Percentiles rank a stretch among this genome's conserved stretches.
Evolutionary conservation across 2,113 vertebrate genomes (phyloP).

Genomic region (Lycocorax pyrrhopterus): DNA sequence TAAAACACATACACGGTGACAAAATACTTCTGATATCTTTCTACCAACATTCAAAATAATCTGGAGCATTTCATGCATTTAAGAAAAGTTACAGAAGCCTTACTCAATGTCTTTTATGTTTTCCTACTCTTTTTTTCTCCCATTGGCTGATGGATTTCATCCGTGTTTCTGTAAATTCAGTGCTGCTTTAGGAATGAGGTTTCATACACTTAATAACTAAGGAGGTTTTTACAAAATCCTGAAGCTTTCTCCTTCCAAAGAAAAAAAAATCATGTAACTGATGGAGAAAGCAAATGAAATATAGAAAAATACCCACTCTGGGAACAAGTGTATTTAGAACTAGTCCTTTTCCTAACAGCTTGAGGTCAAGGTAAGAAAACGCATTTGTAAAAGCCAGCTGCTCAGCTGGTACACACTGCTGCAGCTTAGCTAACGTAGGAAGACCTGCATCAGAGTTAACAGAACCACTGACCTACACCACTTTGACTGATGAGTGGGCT

Average conservation of each 20-base stretch:
- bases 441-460: neutral
- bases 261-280: neutral
- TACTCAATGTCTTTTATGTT: neutral
- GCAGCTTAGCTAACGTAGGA: neutral
- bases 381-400: neutral
- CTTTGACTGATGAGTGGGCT: accelerated
- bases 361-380: neutral
- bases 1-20: neutral
- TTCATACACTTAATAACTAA: neutral
- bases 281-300: neutral
- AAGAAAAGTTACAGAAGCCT: neutral
- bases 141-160: neutral
- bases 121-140: neutral
- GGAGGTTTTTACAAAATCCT: neutral
- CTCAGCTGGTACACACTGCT: neutral
- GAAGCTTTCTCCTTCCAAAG: neutral
- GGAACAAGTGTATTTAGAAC: neutral
- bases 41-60: neutral
- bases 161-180: neutral
- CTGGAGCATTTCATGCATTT: neutral
- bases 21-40: neutral
- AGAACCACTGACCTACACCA: neutral
- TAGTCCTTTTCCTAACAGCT: neutral
- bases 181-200: neutral
- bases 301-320: neutral